Evolutionary conservation across 2,888 invertebrate species (phyloP), one percentile per base, ranked within the genome.

Genomic region (Aphodius granarius): DNA sequence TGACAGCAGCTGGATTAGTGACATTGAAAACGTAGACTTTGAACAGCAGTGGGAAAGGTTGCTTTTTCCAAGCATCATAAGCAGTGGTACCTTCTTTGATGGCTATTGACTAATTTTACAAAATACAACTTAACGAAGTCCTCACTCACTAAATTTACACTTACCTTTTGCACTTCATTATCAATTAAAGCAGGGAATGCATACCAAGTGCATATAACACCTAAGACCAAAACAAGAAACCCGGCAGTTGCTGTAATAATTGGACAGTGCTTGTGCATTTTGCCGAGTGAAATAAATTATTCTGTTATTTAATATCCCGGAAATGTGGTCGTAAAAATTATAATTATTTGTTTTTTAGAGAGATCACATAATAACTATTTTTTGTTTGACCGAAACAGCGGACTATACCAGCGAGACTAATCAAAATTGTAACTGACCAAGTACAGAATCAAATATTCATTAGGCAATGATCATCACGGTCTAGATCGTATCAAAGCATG

Each of bases 1-100:
- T 88, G 2, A 92, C 87, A 0, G 89, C 91, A 0, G 89, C 89
- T 0, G 89, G 86, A 82, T 93, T 93, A 15, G 89, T 89, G 1
- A 92, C 91, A 82, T 92, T 89, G 83, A 90, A 90, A 9, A 91
- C 80, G 78, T 90, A 89, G 2, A 91, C 86, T 79, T 89, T 90
- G 84, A 91, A 90, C 73, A 86, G 86, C 64, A 91, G 82, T 0
- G 91, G 90, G 79, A 91, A 87, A 0, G 91, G 91, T 72, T 91
- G 83, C 73, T 90, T 89, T 72, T 87, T 84, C 92, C 93, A 93
- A 77, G 88, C 87, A 20, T 90, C 88, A 82, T 88, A 93, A 81
- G 89, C 89, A 76, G 86, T 82, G 0, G 90, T 90, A 0, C 89
- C 89, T 78, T 91, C 89, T 21, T 88, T 86, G n/a, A 93, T 85